Evolutionary conservation across 2,888 invertebrate species (phyloP), one percentile per base, ranked within the genome.

Genomic region (Polietes domitor): DNA sequence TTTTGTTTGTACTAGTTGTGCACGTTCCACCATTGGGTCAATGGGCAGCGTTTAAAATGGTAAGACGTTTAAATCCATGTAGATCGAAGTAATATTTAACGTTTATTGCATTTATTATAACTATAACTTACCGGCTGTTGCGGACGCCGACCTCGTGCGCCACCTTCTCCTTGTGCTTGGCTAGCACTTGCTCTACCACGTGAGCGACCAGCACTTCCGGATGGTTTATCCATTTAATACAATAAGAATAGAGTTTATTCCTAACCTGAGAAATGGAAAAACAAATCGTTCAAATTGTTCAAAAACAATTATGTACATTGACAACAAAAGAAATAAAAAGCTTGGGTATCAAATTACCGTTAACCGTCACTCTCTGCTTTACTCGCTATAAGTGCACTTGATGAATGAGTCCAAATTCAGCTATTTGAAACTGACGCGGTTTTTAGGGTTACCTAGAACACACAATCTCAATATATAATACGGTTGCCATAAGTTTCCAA

Each of bases 131-230:
- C 83, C 26, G 47, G 19, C 72, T 80, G 80, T 0, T 24, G 70
- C 21, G 75, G 68, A 6, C 83, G 81, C 24, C 87, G 74, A 15
- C 86, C 84, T 5, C 86, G 86, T 53, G 77, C 65, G 15, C 82
- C 79, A n/a, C 82, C 79, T 24, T 63, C 79, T 10, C 37, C 53
- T 0, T 26, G 72, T n/a, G 78, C 80, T 3, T 81, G 77, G 0
- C 83, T 70, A 1, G 86, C 82, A 37, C 12, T 37, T 9, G 10
- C 4, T 63, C 87, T 86, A 17, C 88, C 88, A 83, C 88, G 88
- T 73, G 88, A 85, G 21, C 87, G 85, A 2, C 87, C 87, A n/a
- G 77, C 83, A 71, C 53, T 82, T 71, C 79, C 81, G 0, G 77
- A 68, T 21, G 76, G 58, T 21, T 84, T 85, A 50, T 87, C 87